These are phyloP conservation scores for Alaudala cheleensis DNA, from an alignment of 2,113 vertebrate genomes.

Conservation along the genomic window DNA sequence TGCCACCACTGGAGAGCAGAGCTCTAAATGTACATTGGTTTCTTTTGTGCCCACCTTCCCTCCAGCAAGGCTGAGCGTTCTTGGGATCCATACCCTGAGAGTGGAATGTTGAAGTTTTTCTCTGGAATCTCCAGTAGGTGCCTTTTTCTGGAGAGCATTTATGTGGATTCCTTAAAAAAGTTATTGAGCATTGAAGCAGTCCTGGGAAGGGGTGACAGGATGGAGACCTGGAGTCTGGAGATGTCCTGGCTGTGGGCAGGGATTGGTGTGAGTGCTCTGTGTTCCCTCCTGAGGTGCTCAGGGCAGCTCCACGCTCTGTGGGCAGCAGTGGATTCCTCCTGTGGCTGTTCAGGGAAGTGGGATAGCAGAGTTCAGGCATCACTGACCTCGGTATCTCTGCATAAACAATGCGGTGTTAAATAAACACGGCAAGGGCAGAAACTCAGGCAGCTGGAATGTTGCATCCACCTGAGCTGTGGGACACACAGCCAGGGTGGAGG, in stretches of 20 bases:
- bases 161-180: accelerated
- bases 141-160: background rate
- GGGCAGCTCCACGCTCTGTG: accelerated
- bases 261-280: background rate
- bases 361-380: background rate
- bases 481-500: accelerated
- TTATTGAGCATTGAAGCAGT: accelerated
- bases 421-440: background rate
- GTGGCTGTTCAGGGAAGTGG: background rate
- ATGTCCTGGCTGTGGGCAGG: background rate
- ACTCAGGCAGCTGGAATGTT: background rate
- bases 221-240: background rate
- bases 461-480: background rate
- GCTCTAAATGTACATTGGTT: background rate
- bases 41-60: background rate
- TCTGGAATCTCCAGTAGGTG: background rate
- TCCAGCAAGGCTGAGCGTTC: background rate
- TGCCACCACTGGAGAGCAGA: background rate
- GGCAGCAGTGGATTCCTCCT: background rate
- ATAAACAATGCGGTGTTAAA: background rate
- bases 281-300: background rate
- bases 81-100: background rate
- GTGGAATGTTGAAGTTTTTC: background rate
- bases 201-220: background rate
- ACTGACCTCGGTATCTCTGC: background rate